A percentile compares a stretch with the other conserved stretches of the same genome.
These are phyloP conservation scores for Erpobdella octoculata DNA, from an alignment of 2,888 invertebrate genomes.

Conservation along the genomic window DNA sequence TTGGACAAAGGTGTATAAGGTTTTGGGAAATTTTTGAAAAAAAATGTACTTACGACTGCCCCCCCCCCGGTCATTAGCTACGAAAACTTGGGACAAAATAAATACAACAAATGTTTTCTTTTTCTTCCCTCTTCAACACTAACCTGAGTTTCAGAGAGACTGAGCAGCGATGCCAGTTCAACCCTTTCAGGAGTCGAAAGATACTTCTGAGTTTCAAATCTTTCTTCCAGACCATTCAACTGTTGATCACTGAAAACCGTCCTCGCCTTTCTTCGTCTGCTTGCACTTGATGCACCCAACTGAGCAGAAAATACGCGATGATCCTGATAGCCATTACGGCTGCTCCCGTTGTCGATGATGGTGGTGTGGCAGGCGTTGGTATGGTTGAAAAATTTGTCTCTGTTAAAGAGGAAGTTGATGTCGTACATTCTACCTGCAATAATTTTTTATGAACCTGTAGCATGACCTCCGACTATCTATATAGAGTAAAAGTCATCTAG, in stretches of 20 bases:
- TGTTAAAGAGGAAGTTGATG: neutral
- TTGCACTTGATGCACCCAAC: neutral
- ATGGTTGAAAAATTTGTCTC: neutral
- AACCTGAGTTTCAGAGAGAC: constrained; percentile 79
- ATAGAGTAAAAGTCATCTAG: too few species aligned
- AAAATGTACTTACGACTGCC: too few species aligned
- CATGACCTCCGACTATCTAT: too few species aligned
- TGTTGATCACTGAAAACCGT: constrained; percentile 71
- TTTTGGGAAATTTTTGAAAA: too few species aligned
- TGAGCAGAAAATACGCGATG: neutral
- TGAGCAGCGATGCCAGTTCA: constrained; percentile 82
- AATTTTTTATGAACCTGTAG: too few species aligned
- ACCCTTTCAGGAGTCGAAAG: constrained; percentile 91
- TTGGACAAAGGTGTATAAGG: too few species aligned
- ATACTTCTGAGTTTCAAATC: constrained; percentile 80
- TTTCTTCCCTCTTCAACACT: too few species aligned
- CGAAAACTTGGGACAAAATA: too few species aligned
- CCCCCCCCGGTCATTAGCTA: too few species aligned
- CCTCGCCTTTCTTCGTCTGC: constrained; percentile 86
- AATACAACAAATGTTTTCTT: too few species aligned
- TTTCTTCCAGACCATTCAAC: constrained; percentile 67
- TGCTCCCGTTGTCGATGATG: neutral
- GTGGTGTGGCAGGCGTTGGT: neutral
- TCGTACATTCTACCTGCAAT: too few species aligned
- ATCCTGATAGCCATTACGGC: neutral